Evolutionary conservation across 2,797 vertebrate genomes (phyloP), one percentile per base, ranked within the genome.

Genomic region (Peromyscus aztecus): DNA sequence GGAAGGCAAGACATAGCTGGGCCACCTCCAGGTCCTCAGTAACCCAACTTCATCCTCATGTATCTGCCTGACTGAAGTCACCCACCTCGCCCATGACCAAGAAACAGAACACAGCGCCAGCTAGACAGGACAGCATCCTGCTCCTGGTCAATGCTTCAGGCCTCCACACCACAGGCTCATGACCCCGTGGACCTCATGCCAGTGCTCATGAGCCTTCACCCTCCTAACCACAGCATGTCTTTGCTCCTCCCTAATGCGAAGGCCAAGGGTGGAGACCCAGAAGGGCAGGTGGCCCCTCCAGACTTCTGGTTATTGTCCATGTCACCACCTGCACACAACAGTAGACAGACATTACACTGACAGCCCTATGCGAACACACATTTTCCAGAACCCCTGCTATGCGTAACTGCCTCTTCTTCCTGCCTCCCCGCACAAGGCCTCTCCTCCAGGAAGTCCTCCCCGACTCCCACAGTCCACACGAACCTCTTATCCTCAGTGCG

Each of bases 121-220:
- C 34, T 29, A 82, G 37, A 46, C 4, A 0, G 29, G 78, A 1
- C 29, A 16, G 43, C 4, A 21, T 13, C 59, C 1, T 0, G 4
- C 29, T 73, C 77, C 67, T 23, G 11, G 23, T 5, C 10, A 34
- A 29, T 0, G 2, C 21, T 21, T 57, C 46, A 29, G 73, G 31
- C 34, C 21, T 55, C 43, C 17, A 7, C 19, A 14, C 31, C 31
- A 1, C 6, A n/a, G 75, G 71, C 73, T 55, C 55, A 2, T 24
- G 23, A 23, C 34, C 0, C 43, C 13, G 23, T 27, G 29, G 43
- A 7, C 27, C 90, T 46, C 23, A 73, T 10, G 6, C 27, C 19
- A n/a, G 43, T 29, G 59, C 16, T 29, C 10, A 31, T 5, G 24
- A 29, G 37, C 17, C 17, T 2, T 29, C 34, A 29, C 90, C 55